Percentiles rank a stretch among this genome's conserved stretches.
Evolutionary conservation across 2,113 vertebrate genomes (phyloP).

Genomic region (Athene cunicularia): DNA sequence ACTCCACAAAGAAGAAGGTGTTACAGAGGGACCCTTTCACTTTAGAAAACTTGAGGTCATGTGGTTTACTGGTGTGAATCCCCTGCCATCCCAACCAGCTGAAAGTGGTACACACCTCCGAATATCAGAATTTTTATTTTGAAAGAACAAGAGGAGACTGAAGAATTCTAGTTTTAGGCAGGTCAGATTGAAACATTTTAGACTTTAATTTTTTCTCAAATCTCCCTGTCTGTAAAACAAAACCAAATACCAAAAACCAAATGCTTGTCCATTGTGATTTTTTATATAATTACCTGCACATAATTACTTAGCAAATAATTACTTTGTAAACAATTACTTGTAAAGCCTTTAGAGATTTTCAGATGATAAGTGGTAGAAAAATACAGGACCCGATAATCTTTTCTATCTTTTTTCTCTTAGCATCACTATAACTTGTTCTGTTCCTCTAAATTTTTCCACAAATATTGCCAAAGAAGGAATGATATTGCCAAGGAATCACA

Average conservation of each 20-base stretch:
- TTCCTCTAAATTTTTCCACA: not conserved
- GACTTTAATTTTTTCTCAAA: not conserved
- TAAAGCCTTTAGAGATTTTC: not conserved
- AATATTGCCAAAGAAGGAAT: not conserved
- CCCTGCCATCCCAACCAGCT: not conserved
- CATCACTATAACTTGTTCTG: not conserved
- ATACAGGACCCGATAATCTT: not conserved
- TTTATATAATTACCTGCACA: not conserved
- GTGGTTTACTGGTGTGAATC: not conserved
- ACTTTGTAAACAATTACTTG: not conserved
- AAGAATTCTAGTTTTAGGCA: not conserved
- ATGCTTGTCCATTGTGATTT: not conserved
- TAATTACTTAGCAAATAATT: not conserved
- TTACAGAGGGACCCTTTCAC: not conserved
- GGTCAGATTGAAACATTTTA: not conserved
- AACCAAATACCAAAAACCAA: not conserved
- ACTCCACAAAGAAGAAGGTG: not conserved
- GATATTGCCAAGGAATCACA: not conserved
- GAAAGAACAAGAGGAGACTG: not conserved
- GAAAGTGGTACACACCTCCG: not conserved
- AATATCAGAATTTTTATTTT: not conserved
- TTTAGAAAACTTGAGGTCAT: not conserved
- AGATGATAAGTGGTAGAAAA: not conserved
- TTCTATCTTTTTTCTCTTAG: not conserved
- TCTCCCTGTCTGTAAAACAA: not conserved